A percentile compares a stretch with the other conserved stretches of the same genome.
These are phyloP conservation scores for Virgularia gustaviana DNA, from an alignment of 92 coral and sea anemone species.

Conservation along the genomic window DNA sequence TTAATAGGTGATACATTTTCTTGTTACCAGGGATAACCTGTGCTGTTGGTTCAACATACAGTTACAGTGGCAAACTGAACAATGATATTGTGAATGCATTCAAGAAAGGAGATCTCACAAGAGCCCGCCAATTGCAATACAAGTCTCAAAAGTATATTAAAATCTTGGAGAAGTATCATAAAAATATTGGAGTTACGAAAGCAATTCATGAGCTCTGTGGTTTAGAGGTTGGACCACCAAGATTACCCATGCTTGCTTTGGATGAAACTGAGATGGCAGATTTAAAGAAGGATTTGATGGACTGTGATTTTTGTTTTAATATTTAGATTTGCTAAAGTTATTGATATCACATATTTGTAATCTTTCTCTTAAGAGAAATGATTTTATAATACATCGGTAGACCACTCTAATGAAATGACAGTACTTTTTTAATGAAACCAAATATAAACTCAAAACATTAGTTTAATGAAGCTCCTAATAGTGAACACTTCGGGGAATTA, in stretches of 20 bases:
- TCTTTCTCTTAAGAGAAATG: too few relatives aligned
- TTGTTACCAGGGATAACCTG: neutral
- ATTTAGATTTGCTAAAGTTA: too few relatives aligned
- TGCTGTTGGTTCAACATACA: constrained; percentile 54
- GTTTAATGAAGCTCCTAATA: too few relatives aligned
- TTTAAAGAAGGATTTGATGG: constrained; percentile 53
- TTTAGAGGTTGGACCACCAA: constrained; percentile 64
- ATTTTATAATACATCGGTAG: too few relatives aligned
- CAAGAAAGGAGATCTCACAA: constrained; percentile 58
- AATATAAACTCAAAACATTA: too few relatives aligned
- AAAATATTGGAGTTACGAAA: constrained; percentile 47
- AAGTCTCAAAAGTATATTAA: neutral
- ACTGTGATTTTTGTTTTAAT: constrained; percentile 58
- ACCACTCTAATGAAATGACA: too few relatives aligned
- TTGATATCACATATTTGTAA: too few relatives aligned
- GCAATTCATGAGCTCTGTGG: constrained; percentile 60
- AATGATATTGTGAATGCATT: constrained; percentile 63
- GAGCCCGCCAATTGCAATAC: constrained; percentile 56
- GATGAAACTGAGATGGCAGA: constrained; percentile 38
- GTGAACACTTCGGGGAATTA: too few relatives aligned
- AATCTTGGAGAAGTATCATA: constrained; percentile 20
- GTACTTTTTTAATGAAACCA: too few relatives aligned
- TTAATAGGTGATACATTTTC: neutral
- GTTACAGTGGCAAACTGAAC: constrained; percentile 55
- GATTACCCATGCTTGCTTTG: constrained; percentile 50